Evolutionary conservation across 1,140 invertebrate genomes (phyloP), one percentile per base, ranked within the genome.

Genomic region (Drosophila carrolli): DNA sequence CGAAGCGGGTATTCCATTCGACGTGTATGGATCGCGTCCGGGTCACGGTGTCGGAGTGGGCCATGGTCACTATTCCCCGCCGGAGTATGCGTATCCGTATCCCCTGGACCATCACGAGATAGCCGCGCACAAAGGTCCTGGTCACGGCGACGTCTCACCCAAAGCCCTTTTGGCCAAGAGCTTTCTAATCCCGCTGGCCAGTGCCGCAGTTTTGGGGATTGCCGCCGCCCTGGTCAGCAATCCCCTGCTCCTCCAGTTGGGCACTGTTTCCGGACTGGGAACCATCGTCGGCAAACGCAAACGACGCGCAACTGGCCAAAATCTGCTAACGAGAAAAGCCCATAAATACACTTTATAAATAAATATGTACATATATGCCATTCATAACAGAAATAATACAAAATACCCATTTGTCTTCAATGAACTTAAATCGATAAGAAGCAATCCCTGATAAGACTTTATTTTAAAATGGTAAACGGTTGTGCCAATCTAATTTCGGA

Each of bases 161-260:
- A 92, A 92, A 14, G 85, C 85, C 23, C 51, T 92, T 32, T 37
- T 92, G 16, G 91, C 91, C 8, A 96, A 96, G 92, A 93, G 94
- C 32, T 90, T 95, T n/a, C 83, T 96, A 13, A 94, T 95, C 78
- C 96, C 96, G 0, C 92, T 97, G 66, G 96, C 96, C 9, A 96
- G 96, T 37, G 94, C 96, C 9, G 96, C 96, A 1, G 92, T 97
- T 9, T 93, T 97, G 29, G 96, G 96, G 19, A 96, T 96, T 6
- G 96, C 96, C 0, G 96, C 96, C 19, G 95, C 96, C 4, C 92
- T 97, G 40, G 95, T 96, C 40, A 95, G 95, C 50, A 96, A 97
- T 92, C 96, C 96, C 1, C 93, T 96, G 35, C 93, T 97, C 11
- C 91, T 97, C 6, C 96, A 96, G 84, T 93, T 97, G 35, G 96